phyloP scores from a whole-genome alignment of 2,797 vertebrate genomes.

The Passerculus sandwichensis region DNA sequence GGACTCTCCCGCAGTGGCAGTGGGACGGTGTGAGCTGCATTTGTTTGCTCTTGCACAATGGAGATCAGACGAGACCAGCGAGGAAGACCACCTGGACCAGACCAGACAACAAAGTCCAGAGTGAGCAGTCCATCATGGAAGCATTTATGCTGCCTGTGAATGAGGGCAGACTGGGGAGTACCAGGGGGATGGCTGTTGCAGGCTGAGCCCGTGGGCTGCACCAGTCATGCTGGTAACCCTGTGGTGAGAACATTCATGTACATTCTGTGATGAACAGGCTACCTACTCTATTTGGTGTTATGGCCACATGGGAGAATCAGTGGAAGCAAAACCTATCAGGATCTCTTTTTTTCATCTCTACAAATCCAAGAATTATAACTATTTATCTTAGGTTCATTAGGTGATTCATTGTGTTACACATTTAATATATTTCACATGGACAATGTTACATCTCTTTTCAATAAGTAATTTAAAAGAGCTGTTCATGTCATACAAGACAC shows the following conservation, averaged over 20 bases:
- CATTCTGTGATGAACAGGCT: neutral
- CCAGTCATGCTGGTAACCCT: neutral
- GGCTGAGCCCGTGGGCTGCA: neutral
- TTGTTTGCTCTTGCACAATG: neutral
- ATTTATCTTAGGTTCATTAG: neutral
- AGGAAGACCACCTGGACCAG: neutral
- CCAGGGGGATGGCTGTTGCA: neutral
- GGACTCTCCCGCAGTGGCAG: neutral
- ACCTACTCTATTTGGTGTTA: neutral
- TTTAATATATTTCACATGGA: neutral
- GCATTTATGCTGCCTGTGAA: neutral
- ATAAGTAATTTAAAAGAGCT: neutral
- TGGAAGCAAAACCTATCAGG: neutral
- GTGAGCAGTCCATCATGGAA: neutral
- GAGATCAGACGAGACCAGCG: neutral
- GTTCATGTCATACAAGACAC: neutral
- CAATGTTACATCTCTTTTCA: neutral
- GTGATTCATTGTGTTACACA: neutral
- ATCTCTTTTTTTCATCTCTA: neutral
- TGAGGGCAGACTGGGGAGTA: neutral
- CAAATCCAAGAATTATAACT: neutral
- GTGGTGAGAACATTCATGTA: neutral
- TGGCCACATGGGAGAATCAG: neutral
- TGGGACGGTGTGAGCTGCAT: neutral
- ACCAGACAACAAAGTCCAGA: neutral